Conservation (phyloP, 2,888 invertebrate genomes). For the Hypselothyrea guttata region DNA sequence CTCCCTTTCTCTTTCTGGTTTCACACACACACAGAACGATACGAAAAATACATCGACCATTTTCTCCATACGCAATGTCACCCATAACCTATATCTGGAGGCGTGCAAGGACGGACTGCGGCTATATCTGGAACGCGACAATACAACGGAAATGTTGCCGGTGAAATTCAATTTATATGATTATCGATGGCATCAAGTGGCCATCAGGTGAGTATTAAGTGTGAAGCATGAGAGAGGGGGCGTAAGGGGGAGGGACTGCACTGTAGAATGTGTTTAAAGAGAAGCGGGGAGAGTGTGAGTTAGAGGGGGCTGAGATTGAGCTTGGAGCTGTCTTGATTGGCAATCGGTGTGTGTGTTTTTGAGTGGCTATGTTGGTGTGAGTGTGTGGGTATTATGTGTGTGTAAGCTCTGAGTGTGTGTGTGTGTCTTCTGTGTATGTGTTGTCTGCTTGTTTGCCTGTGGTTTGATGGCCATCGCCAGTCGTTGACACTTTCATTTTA, state of each 20-base stretch:
- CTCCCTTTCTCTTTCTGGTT: background rate
- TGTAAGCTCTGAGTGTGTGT: slow-evolving; percentile 4
- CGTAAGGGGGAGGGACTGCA: slow-evolving; percentile 16
- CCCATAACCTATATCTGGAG: slow-evolving; percentile 82
- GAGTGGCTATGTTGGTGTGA: background rate
- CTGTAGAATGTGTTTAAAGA: no score
- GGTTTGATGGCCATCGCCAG: slow-evolving; percentile 49
- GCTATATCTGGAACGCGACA: slow-evolving; percentile 81
- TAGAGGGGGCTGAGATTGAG: background rate
- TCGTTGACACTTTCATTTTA: slow-evolving; percentile 67
- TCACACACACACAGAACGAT: slow-evolving; percentile 58
- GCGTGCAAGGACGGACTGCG: slow-evolving; percentile 80
- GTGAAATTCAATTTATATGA: slow-evolving; percentile 82
- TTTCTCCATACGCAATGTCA: slow-evolving; percentile 81
- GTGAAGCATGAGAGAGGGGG: background rate
- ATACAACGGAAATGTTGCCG: slow-evolving; percentile 82
- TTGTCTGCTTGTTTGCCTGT: slow-evolving; percentile 34
- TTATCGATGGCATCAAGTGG: slow-evolving; percentile 83
- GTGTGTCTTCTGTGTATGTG: slow-evolving; percentile 7
- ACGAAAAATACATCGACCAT: slow-evolving; percentile 76
- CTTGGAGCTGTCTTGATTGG: slow-evolving; percentile 30
- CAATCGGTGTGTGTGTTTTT: slow-evolving; percentile 37
- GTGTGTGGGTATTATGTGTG: no score
- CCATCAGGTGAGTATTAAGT: slow-evolving; percentile 80
- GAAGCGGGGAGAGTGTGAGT: background rate